phyloP scores from a whole-genome alignment of 2,113 vertebrate genomes.

The Sphyrna mokarran region DNA sequence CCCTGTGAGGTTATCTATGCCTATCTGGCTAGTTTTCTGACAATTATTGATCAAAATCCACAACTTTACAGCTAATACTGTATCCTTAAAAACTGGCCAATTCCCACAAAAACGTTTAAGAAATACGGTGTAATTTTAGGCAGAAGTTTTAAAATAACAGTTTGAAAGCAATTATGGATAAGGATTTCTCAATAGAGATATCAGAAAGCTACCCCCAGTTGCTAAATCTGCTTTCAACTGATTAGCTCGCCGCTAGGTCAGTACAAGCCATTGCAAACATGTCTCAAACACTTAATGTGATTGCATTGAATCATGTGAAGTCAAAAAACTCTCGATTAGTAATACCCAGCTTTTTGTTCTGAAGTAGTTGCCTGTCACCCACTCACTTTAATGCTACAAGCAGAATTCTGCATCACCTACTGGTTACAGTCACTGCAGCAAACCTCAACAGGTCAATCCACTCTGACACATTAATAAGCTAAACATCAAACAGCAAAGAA shows the following conservation, averaged over 20 bases:
- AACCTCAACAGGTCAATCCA: background rate
- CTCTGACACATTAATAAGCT: background rate
- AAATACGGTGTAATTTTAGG: background rate
- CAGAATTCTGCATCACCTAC: background rate
- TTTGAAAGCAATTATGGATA: background rate
- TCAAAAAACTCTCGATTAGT: background rate
- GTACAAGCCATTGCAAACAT: background rate
- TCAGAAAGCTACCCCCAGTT: background rate
- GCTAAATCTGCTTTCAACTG: slow-evolving; percentile 22
- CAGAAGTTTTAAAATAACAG: background rate
- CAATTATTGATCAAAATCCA: background rate
- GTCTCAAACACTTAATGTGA: background rate
- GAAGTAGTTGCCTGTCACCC: background rate
- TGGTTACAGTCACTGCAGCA: background rate
- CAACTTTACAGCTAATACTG: background rate
- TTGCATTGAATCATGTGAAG: background rate
- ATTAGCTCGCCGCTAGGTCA: background rate
- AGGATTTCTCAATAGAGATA: too few species aligned
- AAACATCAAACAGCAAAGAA: too few species aligned
- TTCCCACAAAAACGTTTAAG: background rate
- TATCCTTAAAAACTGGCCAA: background rate
- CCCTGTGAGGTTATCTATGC: background rate
- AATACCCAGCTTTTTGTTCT: background rate
- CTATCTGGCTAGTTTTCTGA: background rate
- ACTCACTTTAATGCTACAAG: background rate